Evolutionary conservation across 2,797 vertebrate genomes (phyloP), one percentile per base, ranked within the genome.

Genomic region (Labeo calbasu): DNA sequence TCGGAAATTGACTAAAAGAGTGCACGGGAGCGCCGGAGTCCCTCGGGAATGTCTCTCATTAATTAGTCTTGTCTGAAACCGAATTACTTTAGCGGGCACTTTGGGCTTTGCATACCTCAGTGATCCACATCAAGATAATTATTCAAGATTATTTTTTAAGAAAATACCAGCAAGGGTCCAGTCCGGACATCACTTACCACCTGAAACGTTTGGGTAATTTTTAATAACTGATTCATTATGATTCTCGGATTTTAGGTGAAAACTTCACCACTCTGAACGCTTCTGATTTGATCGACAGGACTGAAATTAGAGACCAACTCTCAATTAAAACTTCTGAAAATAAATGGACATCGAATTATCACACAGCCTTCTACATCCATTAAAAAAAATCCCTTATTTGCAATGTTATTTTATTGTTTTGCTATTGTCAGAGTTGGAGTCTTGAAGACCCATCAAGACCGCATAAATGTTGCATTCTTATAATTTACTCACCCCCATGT

Each of bases 91-190:
- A 57, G 79, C 1, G 51, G 40, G 23, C 79, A 59, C 72, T 76
- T 59, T 61, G 75, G 75, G 36, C 57, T 51, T 82, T 82, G 28
- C 71, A 82, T 75, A 66, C 28, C 71, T 63, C 48, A 65, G 28
- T 75, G 50, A 75, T 66, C 59, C 32, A 82, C 70, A 66, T 82
- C 28, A 82, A 32, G 21, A 82, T 21, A 65, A 82, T 72, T 63
- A 63, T 50, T 73, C 25, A 32, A 61, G 40, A 57, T 80, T 55
- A 21, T 51, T 82, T 23, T 51, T 19, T 28, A 50, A 15, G 25
- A 63, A 23, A 61, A 82, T 28, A 73, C 15, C 28, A 13, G 46
- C 55, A 23, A 46, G 19, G 69, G 14, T n/a, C 12, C n/a, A n/a
- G 36, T 51, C 28, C 19, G 3, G n/a, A 79, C 7, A 6, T 53